A percentile compares a stretch with the other conserved stretches of the same genome.
phyloP scores from a whole-genome alignment of 2,113 vertebrate genomes.

The Oxyruncus cristatus region DNA sequence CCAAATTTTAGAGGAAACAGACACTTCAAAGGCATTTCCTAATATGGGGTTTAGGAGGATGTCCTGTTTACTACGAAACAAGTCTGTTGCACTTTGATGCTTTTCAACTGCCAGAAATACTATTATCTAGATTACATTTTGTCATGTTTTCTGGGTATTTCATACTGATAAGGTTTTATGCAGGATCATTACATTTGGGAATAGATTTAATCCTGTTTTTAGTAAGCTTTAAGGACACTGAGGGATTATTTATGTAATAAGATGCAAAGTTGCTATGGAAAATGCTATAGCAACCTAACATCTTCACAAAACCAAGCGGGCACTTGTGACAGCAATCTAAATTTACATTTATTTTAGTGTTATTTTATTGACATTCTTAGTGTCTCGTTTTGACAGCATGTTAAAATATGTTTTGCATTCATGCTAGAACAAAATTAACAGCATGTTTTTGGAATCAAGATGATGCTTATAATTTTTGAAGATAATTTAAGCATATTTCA shows the following conservation, averaged over 20 bases:
- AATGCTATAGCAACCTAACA: slow-evolving; percentile 80
- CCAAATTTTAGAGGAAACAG: not conserved
- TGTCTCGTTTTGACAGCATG: slow-evolving; percentile 79
- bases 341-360: slow-evolving; percentile 83
- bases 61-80: not conserved
- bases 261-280: slow-evolving; percentile 84
- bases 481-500: slow-evolving; percentile 52
- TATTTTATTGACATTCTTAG: slow-evolving; percentile 79
- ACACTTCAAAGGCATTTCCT: not conserved
- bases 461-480: slow-evolving; percentile 59
- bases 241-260: slow-evolving; percentile 82
- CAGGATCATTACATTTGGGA: slow-evolving; percentile 73
- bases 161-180: slow-evolving; percentile 72
- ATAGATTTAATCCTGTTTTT: slow-evolving; percentile 79
- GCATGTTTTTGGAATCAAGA: slow-evolving; percentile 63
- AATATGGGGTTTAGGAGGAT: not conserved
- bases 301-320: slow-evolving; percentile 77
- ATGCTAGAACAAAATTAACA: slow-evolving; percentile 75
- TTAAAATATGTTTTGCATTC: slow-evolving; percentile 77
- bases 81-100: not conserved
- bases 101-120: slow-evolving; percentile 41
- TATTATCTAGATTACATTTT: slow-evolving; percentile 68
- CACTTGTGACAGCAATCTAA: slow-evolving; percentile 81
- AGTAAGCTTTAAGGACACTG: slow-evolving; percentile 75
- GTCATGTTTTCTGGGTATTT: slow-evolving; percentile 70